Evolutionary conservation across 2,888 invertebrate species (phyloP).

Genomic region (Xestia c-nigrum): DNA sequence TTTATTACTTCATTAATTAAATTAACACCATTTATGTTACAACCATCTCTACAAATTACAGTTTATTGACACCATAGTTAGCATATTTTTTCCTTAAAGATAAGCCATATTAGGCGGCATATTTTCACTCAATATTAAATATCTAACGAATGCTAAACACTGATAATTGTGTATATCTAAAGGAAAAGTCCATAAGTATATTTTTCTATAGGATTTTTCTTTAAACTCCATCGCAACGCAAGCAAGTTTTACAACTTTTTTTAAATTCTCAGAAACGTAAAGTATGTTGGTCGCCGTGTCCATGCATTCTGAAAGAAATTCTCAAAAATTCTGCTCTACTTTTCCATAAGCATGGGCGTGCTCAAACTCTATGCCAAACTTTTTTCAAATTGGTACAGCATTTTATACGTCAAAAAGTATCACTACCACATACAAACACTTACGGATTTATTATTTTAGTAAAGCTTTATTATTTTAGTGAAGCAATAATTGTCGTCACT

Average conservation of each 20-base stretch:
- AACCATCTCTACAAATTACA: neutral
- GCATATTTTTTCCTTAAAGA: neutral
- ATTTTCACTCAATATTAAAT: neutral
- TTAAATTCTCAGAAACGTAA: neutral
- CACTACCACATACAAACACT: neutral
- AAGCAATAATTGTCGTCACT: conserved; percentile 1
- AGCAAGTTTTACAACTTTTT: neutral
- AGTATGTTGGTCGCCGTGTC: neutral
- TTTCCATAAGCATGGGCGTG: neutral
- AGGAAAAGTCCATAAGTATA: neutral
- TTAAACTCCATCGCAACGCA: neutral
- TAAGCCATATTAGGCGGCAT: conserved; percentile 9
- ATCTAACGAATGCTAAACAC: conserved; percentile 3
- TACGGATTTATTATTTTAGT: neutral
- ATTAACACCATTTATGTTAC: neutral
- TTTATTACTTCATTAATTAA: conserved; percentile 3
- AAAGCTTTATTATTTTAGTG: neutral
- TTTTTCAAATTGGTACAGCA: neutral
- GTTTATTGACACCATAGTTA: conserved; percentile 28
- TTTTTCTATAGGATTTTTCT: neutral
- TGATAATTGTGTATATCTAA: conserved; percentile 9
- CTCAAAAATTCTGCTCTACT: too few species aligned
- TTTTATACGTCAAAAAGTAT: neutral
- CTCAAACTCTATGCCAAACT: neutral
- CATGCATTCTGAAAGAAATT: neutral